Base-by-base conservation (phyloP, 1,140 invertebrate species). In the Neodiprion lecontei region DNA sequence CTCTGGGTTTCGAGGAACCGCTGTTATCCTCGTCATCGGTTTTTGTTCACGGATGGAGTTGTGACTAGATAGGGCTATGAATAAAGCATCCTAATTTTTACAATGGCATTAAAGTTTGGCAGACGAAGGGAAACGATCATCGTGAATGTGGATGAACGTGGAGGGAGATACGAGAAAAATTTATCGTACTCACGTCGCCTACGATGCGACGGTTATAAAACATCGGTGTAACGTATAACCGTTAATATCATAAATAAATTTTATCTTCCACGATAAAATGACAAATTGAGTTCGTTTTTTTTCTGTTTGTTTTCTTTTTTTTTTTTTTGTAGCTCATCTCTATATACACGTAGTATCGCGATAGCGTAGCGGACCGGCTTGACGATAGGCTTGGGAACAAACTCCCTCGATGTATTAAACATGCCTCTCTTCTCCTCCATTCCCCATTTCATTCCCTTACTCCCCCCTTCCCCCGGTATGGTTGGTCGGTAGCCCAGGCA, bases 181-280 rank as follows among this genome's bases (percentile, higher is more conserved):
- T 40, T 40, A 40, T 40, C 28, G 28, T 40, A 40, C 28, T 40
- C 28, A 40, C 28, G 28, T 40, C 28, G 28, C 28, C 28, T 40
- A 40, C 28, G 28, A 40, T 61, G 70, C 66, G 65, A 69, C 75
- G 67, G 68, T 72, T 74, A 70, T 78, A 75, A 80, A 80, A 75
- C 76, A 77, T 69, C 12, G 72, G 72, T 53, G 74, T 48, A 70
- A 74, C 5, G 21, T 69, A 69, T 69, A 14, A 69, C 76, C 79
- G 75, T 78, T 80, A 80, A 75, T 71, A 70, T 74, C 75, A 69
- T 80, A 75, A 80, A 80, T 80, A 80, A 80, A 71, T 76, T 75
- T 78, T 80, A 78, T 78, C 79, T 80, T 65, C 61, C 40, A 69
- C 75, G 75, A 77, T 53, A 73, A 81, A 76, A 74, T 76, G 80